Base-by-base conservation (phyloP, 2,113 vertebrate genomes). In the Cardinalis cardinalis region DNA sequence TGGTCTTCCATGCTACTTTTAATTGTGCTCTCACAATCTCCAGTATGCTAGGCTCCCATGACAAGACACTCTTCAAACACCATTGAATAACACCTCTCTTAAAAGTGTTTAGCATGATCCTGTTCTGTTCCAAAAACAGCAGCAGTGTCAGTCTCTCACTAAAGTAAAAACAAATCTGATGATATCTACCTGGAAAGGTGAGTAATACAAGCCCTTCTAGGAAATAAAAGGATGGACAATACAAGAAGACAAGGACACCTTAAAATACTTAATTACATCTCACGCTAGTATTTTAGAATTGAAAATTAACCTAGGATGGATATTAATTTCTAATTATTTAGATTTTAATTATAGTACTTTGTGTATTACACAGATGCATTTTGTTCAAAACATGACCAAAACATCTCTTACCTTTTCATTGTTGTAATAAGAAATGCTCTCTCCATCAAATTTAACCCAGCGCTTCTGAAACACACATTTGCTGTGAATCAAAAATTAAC, bases 401-500 rank as follows among this genome's bases (percentile, higher is more conserved):
- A 61, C 16, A 6, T 16, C 64, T 65, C 96, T 96, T 95, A 99
- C 99, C 98, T 99, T 99, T 63, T 99, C 99, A 4, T 98, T 99
- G 95, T 98, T 99, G 96, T 98, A 99, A 90, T 99, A 99, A 71
- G 98, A 98, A 95, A 99, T 96, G 87, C 97, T 98, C 70, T 98
- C 97, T 31, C 99, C 99, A 65, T 99, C 98, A 58, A 99, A 98
- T 91, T 98, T 98, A 84, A 99, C 98, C 99, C 99, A 99, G 87
- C 99, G 97, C 96, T 98, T 98, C 95, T 99, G 99, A 97, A 99
- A 99, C 88, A 99, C 97, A 31, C 97, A 84, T 28, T 99, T 99
- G 86, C 99, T 99, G 94, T 68, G 90, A 97, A 96, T 84, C 11
- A 94, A 69, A 96, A 87, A 90, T 48, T 44, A 69, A 82, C 66